Conservation (phyloP, 2,797 vertebrate species). For the Pangasius mekongensis region DNA sequence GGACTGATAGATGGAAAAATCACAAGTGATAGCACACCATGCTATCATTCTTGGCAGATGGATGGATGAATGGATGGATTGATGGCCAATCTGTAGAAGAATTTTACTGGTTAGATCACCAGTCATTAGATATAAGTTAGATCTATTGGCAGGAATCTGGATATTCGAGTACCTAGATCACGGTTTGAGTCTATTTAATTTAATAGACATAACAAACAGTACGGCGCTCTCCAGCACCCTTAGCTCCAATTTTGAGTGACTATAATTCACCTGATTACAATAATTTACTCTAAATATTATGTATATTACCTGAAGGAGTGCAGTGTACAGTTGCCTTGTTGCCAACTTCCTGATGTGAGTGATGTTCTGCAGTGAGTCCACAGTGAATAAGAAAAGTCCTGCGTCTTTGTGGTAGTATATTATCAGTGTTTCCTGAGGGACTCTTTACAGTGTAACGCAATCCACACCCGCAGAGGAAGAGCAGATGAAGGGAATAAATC, state of each 20-base stretch:
- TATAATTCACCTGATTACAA: not conserved
- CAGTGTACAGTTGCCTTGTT: not conserved
- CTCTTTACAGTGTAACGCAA: constrained; percentile 67
- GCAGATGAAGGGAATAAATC: constrained; percentile 78
- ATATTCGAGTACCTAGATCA: not conserved
- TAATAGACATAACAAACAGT: not conserved
- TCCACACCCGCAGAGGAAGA: constrained; percentile 67
- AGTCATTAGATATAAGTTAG: too few relatives aligned
- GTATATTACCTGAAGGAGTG: not conserved
- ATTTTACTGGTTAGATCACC: not conserved
- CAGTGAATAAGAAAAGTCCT: constrained; percentile 64
- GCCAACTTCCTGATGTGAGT: not conserved
- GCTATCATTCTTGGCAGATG: not conserved
- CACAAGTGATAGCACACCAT: not conserved
- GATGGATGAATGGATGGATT: not conserved
- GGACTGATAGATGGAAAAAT: not conserved
- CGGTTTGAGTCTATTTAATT: not conserved
- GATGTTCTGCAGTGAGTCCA: constrained; percentile 40
- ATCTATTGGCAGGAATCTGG: not conserved
- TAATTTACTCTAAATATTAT: not conserved
- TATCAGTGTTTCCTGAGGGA: constrained; percentile 62
- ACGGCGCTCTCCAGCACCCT: not conserved
- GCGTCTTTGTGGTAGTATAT: constrained; percentile 68
- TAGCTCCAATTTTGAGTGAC: not conserved
- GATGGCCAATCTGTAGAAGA: not conserved